Percentiles rank a stretch among this genome's conserved stretches.
Evolutionary conservation across 2,888 invertebrate species (phyloP).

Genomic region (Heteropelma amictum): DNA sequence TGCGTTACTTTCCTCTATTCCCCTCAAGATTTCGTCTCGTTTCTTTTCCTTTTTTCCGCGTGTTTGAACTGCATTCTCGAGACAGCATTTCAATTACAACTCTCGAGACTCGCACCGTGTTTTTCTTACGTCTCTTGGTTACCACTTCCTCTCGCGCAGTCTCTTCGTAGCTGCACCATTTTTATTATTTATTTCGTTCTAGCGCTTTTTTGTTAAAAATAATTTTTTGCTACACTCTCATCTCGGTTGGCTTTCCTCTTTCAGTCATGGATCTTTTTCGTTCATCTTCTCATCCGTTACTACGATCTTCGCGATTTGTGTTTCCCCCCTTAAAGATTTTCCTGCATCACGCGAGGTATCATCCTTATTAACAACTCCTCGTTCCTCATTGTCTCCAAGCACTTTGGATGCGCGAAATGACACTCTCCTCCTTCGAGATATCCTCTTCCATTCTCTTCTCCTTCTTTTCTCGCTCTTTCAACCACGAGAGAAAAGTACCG

Average conservation of each 20-base stretch:
- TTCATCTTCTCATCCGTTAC: too few species aligned
- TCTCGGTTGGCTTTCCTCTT: neutral
- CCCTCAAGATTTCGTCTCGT: neutral
- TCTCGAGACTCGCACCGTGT: neutral
- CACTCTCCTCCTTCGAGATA: neutral
- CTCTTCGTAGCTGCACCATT: too few species aligned
- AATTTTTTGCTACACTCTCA: too few species aligned
- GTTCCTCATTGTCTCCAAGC: constrained; percentile 13
- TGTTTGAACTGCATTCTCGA: constrained; percentile 35
- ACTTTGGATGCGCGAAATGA: constrained; percentile 8
- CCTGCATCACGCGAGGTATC: neutral
- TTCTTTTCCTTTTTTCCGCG: neutral
- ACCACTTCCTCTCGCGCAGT: neutral
- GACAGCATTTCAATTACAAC: constrained; percentile 39
- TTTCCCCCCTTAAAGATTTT: neutral
- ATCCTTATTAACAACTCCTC: constrained; percentile 1
- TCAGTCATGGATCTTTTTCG: neutral
- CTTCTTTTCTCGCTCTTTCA: neutral
- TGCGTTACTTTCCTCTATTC: neutral
- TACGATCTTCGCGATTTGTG: neutral
- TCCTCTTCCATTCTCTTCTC: neutral
- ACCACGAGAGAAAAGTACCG: constrained; percentile 23
- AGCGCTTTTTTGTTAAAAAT: too few species aligned
- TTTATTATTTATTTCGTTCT: neutral
- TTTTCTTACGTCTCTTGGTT: neutral